These are phyloP conservation scores for Aphidoletes aphidimyza DNA, from an alignment of 2,888 invertebrate species.

Conservation along the genomic window DNA sequence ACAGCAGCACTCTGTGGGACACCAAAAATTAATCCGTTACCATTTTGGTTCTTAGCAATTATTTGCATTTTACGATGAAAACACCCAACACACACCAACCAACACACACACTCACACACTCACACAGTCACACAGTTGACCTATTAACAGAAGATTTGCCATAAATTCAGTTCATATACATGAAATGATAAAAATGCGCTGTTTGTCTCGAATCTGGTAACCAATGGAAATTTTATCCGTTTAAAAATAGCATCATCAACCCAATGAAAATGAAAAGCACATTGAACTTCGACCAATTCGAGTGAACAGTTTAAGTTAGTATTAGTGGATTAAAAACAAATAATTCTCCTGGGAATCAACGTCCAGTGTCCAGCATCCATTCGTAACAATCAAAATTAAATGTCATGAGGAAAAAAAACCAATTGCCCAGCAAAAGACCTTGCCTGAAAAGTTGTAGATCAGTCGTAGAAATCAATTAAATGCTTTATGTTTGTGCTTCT, in stretches of 20 bases:
- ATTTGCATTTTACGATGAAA: constrained; percentile 48
- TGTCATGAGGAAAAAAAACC: not conserved
- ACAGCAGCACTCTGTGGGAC: constrained; percentile 15
- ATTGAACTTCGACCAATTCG: not conserved
- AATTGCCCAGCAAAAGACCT: no score
- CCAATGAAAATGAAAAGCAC: not conserved
- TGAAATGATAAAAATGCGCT: not conserved
- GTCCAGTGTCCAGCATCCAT: not conserved
- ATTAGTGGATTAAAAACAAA: constrained; percentile 37
- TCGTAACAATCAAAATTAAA: not conserved
- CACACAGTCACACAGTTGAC: constrained; percentile 14
- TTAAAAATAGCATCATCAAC: not conserved
- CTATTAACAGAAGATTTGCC: constrained; percentile 39
- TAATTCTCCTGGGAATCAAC: constrained; percentile 33
- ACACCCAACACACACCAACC: no score
- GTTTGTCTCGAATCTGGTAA: not conserved
- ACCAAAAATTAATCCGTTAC: constrained; percentile 50
- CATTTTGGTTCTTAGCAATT: constrained; percentile 39
- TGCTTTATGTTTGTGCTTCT: no score
- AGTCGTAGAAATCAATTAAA: no score
- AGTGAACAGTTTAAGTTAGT: not conserved
- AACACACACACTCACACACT: not conserved
- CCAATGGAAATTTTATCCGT: not conserved
- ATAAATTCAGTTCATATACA: not conserved
- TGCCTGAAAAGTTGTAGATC: no score